Conservation (phyloP, 2,797 vertebrate genomes). For the Synaphobranchus kaupii region DNA sequence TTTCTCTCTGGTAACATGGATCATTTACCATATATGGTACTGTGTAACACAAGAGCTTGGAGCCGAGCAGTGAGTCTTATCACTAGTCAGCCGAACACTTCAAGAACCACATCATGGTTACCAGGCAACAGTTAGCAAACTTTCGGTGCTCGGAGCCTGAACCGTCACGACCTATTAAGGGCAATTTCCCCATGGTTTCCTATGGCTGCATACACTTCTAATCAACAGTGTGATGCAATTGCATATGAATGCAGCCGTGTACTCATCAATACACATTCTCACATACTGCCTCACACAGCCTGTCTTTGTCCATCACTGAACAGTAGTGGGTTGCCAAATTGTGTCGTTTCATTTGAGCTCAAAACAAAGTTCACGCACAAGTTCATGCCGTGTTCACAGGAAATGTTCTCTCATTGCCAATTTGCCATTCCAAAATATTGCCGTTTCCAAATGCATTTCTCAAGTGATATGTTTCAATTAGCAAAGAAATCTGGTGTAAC, state of each 20-base stretch:
- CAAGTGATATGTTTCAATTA: neutral
- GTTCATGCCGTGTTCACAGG: neutral
- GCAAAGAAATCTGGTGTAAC: neutral
- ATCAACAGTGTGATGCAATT: conserved; percentile 17
- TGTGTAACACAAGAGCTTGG: neutral
- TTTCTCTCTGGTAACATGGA: neutral
- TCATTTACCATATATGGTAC: conserved; percentile 35
- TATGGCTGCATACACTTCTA: conserved; percentile 17
- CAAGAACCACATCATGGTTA: conserved; percentile 25
- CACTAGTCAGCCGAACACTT: conserved; percentile 22
- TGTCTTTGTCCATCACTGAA: neutral
- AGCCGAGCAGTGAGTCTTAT: neutral
- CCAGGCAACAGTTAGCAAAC: conserved; percentile 36
- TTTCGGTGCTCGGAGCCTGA: neutral
- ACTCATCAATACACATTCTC: neutral
- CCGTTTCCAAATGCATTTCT: neutral
- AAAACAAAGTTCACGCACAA: neutral
- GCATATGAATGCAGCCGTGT: neutral
- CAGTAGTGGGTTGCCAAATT: neutral
- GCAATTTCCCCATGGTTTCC: conserved; percentile 3
- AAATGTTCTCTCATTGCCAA: neutral
- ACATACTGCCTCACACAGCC: neutral
- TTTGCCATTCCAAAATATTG: neutral
- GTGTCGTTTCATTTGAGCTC: neutral
- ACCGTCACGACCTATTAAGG: conserved; percentile 36